These are phyloP conservation scores for Notothenia coriiceps DNA, from an alignment of 2,113 vertebrate genomes.

Conservation along the genomic window DNA sequence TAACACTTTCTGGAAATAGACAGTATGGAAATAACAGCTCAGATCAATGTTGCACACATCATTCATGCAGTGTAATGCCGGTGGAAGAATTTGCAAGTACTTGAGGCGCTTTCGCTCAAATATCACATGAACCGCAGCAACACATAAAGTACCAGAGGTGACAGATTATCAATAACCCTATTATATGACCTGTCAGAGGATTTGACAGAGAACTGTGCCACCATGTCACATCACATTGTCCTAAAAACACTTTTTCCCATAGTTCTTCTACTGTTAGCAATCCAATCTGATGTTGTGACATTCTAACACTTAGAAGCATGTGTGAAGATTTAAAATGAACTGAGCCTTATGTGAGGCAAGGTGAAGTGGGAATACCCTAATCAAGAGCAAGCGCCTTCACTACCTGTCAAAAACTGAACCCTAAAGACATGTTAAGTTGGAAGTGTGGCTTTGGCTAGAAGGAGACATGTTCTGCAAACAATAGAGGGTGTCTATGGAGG, in stretches of 20 bases:
- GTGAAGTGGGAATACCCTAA: neutral
- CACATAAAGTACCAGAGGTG: conserved; percentile 56
- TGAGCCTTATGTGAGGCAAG: neutral
- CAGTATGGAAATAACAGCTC: conserved; percentile 33
- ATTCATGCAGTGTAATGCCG: neutral
- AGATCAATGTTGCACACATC: conserved; percentile 27
- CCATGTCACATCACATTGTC: conserved; percentile 41
- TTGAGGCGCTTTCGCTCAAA: conserved; percentile 50
- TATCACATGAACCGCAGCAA: conserved; percentile 55
- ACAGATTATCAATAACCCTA: conserved; percentile 77
- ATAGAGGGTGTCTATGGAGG: too few species aligned
- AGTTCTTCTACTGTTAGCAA: neutral
- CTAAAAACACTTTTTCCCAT: conserved; percentile 15
- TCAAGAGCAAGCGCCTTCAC: neutral
- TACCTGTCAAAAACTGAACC: neutral
- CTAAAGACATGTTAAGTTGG: too few species aligned
- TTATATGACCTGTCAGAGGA: conserved; percentile 68
- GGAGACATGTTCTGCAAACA: too few species aligned
- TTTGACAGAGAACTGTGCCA: conserved; percentile 56
- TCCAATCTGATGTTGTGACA: conserved; percentile 3
- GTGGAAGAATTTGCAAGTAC: conserved; percentile 13
- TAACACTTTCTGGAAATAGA: neutral
- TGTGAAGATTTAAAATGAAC: neutral
- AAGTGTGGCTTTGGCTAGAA: too few species aligned
- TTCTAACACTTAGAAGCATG: neutral